Evolutionary conservation across 2,888 invertebrate species (phyloP).

Genomic region (Ligdia adustata): DNA sequence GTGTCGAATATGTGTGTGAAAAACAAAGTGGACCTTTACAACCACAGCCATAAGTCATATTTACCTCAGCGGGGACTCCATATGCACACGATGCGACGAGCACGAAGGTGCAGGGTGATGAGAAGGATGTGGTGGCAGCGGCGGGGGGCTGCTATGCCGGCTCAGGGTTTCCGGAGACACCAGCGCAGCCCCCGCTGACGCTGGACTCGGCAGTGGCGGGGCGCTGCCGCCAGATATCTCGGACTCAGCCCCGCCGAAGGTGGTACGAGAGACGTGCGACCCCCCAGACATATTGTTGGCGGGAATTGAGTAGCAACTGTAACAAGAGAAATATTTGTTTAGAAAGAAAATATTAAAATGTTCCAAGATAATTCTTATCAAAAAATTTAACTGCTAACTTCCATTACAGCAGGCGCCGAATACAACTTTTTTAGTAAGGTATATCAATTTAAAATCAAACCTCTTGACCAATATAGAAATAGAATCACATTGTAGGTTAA

Average conservation of each 20-base stretch:
- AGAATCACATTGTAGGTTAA: too few relatives aligned
- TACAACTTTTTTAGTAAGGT: background rate
- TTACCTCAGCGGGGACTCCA: slow-evolving; percentile 82
- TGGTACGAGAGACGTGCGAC: slow-evolving; percentile 82
- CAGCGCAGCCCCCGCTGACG: slow-evolving; percentile 89
- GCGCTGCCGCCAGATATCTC: slow-evolving; percentile 78
- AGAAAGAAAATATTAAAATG: too few relatives aligned
- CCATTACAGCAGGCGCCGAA: too few relatives aligned
- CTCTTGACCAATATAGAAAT: too few relatives aligned
- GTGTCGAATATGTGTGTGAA: too few relatives aligned
- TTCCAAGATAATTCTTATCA: too few relatives aligned
- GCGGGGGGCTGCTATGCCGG: slow-evolving; percentile 85
- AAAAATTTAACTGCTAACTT: too few relatives aligned
- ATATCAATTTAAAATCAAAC: background rate
- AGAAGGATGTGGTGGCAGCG: slow-evolving; percentile 82
- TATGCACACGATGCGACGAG: slow-evolving; percentile 80
- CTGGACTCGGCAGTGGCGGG: slow-evolving; percentile 89
- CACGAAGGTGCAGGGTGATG: slow-evolving; percentile 78
- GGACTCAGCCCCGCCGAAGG: slow-evolving; percentile 70
- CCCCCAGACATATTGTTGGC: slow-evolving; percentile 87
- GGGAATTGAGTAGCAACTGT: slow-evolving; percentile 85
- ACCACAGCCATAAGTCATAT: background rate
- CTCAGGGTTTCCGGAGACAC: slow-evolving; percentile 90
- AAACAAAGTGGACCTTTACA: too few relatives aligned
- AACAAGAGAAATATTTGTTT: slow-evolving; percentile 54